Evolutionary conservation across 2,888 invertebrate genomes (phyloP).

Genomic region (Unio pictorum): DNA sequence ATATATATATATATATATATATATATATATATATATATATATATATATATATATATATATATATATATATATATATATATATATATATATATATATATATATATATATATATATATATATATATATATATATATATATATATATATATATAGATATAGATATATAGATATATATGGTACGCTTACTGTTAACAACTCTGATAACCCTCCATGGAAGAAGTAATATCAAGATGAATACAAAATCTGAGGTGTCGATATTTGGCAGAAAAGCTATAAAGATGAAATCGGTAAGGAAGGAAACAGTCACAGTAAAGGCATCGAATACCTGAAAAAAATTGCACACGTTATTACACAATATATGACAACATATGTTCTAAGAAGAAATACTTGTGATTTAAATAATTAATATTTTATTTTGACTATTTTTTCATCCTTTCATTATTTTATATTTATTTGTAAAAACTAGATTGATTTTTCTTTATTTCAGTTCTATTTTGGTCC

Average conservation of each 20-base stretch:
- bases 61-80: too few species aligned
- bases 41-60: too few species aligned
- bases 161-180: conserved; percentile 6
- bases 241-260: conserved; percentile 61
- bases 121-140: background rate
- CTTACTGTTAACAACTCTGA: conserved; percentile 68
- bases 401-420: too few species aligned
- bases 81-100: too few species aligned
- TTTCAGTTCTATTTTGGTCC: too few species aligned
- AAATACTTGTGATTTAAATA: background rate
- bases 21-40: too few species aligned
- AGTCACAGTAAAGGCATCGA: conserved; percentile 65
- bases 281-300: conserved; percentile 66
- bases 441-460: too few species aligned
- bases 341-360: background rate
- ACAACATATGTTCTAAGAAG: background rate
- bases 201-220: conserved; percentile 68
- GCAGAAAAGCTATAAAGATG: conserved; percentile 56
- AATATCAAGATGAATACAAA: conserved; percentile 67
- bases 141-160: too few species aligned
- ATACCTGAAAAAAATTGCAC: conserved; percentile 54
- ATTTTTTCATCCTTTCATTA: too few species aligned
- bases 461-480: too few species aligned
- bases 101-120: too few species aligned
- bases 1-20: too few species aligned